phyloP scores from a whole-genome alignment of 2,113 vertebrate genomes.

The Anarrhichthys ocellatus region DNA sequence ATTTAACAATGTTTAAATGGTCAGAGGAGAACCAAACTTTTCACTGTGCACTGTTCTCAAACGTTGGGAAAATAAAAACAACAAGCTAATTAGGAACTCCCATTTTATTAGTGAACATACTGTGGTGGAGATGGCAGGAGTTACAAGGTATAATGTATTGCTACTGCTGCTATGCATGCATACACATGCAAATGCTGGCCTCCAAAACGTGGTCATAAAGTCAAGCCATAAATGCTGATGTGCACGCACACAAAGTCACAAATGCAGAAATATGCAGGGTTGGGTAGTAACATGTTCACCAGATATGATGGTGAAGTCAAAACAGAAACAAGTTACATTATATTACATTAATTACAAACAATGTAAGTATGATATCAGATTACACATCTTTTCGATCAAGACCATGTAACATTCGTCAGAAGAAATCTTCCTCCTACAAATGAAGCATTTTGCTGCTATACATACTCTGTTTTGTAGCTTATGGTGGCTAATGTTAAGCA shows the following conservation, averaged over 20 bases:
- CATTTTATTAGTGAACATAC: slow-evolving; percentile 1
- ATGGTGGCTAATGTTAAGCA: not conserved
- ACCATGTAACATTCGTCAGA: not conserved
- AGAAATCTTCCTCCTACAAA: not conserved
- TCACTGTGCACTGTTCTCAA: not conserved
- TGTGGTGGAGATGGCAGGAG: not conserved
- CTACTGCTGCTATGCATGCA: slow-evolving; percentile 7
- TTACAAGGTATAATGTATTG: not conserved
- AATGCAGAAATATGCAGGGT: not conserved
- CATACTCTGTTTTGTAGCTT: not conserved
- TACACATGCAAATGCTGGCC: slow-evolving; percentile 25
- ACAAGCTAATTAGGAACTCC: not conserved
- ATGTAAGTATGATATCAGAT: not conserved
- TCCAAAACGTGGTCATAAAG: slow-evolving; percentile 21
- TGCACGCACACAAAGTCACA: not conserved
- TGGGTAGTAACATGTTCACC: not conserved
- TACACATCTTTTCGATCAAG: not conserved
- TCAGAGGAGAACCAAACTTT: not conserved
- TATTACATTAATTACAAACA: not conserved
- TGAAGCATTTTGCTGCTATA: not conserved
- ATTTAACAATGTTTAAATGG: not conserved
- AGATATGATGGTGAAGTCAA: not conserved
- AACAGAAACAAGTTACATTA: not conserved
- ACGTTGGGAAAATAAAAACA: not conserved
- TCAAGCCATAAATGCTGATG: not conserved